phyloP scores from a whole-genome alignment of 2,797 vertebrate species.

The Apogon hyalosoma region DNA sequence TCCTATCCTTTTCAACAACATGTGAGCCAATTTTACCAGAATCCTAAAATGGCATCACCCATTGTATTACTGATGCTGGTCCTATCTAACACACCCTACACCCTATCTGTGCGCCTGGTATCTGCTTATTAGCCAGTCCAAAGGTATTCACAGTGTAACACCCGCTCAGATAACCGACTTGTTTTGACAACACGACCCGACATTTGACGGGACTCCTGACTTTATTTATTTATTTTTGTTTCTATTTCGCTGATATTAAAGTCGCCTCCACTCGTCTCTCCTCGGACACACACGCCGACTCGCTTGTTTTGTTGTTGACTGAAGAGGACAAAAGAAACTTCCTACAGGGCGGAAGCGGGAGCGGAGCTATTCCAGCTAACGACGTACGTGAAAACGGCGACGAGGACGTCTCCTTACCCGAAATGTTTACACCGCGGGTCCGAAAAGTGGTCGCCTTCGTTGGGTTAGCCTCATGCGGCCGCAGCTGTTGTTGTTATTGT shows the following conservation, averaged over 20 bases:
- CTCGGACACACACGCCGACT: conserved; percentile 15
- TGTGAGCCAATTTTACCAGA: conserved; percentile 1
- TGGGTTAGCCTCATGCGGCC: conserved; percentile 44
- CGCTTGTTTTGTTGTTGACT: conserved; percentile 72
- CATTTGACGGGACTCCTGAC: neutral
- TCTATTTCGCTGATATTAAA: neutral
- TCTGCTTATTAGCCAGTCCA: conserved; percentile 56
- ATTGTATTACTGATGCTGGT: conserved; percentile 21
- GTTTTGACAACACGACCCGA: neutral
- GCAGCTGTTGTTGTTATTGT: conserved; percentile 54
- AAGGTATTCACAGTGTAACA: conserved; percentile 57
- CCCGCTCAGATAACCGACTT: conserved; percentile 21
- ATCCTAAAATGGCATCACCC: conserved; percentile 48
- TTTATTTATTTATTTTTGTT: neutral
- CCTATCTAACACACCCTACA: conserved; percentile 58
- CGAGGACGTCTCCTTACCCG: conserved; percentile 60
- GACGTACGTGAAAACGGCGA: rapidly evolving
- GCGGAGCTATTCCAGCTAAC: neutral
- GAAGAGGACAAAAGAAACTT: conserved; percentile 83
- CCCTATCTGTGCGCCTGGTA: conserved; percentile 21
- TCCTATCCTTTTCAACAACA: conserved; percentile 2
- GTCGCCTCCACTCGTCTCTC: neutral
- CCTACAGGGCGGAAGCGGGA: conserved; percentile 66
- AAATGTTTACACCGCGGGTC: conserved; percentile 25
- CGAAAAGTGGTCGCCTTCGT: conserved; percentile 27